Evolutionary conservation across 2,113 vertebrate species (phyloP).

Genomic region (Thinocorus orbignyianus): DNA sequence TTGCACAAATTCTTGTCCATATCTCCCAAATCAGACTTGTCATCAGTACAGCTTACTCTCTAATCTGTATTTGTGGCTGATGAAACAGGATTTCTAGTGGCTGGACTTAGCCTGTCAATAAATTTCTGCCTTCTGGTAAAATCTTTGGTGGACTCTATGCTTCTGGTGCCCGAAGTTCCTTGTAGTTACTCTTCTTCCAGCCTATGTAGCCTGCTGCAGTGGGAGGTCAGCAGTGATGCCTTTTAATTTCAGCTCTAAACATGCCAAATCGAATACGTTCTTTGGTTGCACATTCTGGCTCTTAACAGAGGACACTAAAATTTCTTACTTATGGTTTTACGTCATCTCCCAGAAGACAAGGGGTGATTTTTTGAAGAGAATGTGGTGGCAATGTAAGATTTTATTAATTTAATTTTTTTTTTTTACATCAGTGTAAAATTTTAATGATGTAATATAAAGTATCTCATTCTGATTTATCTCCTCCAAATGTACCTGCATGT

Average conservation of each 20-base stretch:
- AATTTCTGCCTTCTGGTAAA: neutral
- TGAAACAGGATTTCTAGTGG: neutral
- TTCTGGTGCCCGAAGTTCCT: neutral
- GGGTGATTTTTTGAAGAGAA: neutral
- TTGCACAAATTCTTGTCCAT: neutral
- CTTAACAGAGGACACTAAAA: neutral
- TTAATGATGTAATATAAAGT: neutral
- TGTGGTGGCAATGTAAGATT: neutral
- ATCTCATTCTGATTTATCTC: neutral
- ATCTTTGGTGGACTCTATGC: neutral
- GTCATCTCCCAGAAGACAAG: neutral
- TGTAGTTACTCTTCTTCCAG: neutral
- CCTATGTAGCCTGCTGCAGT: neutral
- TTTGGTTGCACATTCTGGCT: neutral
- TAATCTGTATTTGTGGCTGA: neutral
- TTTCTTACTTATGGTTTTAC: neutral
- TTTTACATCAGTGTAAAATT: neutral
- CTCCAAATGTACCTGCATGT: neutral
- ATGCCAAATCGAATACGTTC: neutral
- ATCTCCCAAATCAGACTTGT: neutral
- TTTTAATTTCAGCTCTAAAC: neutral
- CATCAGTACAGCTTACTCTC: neutral
- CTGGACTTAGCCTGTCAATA: neutral
- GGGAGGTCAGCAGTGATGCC: neutral
- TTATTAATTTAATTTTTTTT: neutral